Conservation (phyloP, 2,888 invertebrate genomes). For the Ormia ochracea region DNA sequence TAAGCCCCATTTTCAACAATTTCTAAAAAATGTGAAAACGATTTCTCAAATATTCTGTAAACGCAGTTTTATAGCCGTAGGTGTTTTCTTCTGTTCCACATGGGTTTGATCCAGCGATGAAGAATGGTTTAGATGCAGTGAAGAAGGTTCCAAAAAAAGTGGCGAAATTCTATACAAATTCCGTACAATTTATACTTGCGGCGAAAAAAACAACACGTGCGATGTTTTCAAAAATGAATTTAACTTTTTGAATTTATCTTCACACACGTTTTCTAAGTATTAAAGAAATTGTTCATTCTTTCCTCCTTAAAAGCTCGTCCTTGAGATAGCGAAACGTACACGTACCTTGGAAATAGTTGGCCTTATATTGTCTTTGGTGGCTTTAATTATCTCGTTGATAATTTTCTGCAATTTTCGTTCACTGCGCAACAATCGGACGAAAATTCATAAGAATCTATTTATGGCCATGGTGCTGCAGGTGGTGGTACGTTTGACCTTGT, state of each 20-base stretch:
- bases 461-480: constrained; percentile 88
- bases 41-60: too few species aligned
- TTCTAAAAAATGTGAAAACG: too few species aligned
- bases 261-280: too few species aligned
- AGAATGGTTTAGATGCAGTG: too few species aligned
- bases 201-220: neutral
- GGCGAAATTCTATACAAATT: too few species aligned
- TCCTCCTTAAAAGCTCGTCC: constrained; percentile 78
- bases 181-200: too few species aligned
- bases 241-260: neutral
- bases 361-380: constrained; percentile 85
- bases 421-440: constrained; percentile 87
- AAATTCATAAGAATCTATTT: constrained; percentile 91
- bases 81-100: too few species aligned
- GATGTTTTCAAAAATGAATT: neutral
- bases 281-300: neutral
- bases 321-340: constrained; percentile 84
- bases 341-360: constrained; percentile 90
- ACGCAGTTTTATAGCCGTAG: too few species aligned
- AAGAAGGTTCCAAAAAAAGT: too few species aligned
- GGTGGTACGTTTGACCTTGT: constrained; percentile 83
- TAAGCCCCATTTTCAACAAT: too few species aligned
- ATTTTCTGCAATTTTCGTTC: constrained; percentile 90
- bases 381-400: constrained; percentile 84
- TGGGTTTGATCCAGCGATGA: too few species aligned